phyloP scores from a whole-genome alignment of 1,140 invertebrate species.

The Euborellia annulipes region DNA sequence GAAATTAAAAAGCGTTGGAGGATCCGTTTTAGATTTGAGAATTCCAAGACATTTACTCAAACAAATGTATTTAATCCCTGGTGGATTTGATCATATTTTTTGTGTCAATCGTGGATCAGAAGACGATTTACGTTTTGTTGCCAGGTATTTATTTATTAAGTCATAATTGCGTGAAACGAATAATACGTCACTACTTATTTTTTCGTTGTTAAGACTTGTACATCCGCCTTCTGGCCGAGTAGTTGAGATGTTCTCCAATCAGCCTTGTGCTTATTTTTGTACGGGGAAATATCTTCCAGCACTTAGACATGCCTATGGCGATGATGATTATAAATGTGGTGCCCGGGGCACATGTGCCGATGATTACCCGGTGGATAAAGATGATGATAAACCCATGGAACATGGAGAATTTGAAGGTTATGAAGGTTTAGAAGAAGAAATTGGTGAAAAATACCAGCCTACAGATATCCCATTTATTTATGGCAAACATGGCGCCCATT shows the following conservation, averaged over 20 bases:
- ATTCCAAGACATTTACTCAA: background rate
- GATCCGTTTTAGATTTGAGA: background rate
- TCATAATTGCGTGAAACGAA: too few species aligned
- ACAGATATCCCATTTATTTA: too few species aligned
- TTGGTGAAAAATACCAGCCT: constrained; percentile 11
- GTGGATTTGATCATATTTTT: background rate
- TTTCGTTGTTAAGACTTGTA: constrained; percentile 19
- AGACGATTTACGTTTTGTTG: background rate
- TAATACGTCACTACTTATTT: background rate
- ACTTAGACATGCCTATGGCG: constrained; percentile 4
- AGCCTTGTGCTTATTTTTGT: constrained; percentile 42
- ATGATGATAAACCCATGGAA: constrained; percentile 25
- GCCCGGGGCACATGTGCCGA: background rate
- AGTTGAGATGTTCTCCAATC: constrained; percentile 32
- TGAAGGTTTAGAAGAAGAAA: too few species aligned
- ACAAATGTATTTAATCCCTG: background rate
- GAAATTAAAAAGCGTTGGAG: background rate
- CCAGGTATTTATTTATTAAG: background rate
- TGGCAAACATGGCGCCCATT: too few species aligned
- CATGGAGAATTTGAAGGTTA: constrained; percentile 36
- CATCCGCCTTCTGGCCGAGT: constrained; percentile 27
- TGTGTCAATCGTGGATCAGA: background rate
- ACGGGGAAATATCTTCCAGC: constrained; percentile 32
- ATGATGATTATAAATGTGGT: too few species aligned
- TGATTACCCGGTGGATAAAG: constrained; percentile 24